Conservation (phyloP, 2,113 vertebrate species). For the Mobula hypostoma region DNA sequence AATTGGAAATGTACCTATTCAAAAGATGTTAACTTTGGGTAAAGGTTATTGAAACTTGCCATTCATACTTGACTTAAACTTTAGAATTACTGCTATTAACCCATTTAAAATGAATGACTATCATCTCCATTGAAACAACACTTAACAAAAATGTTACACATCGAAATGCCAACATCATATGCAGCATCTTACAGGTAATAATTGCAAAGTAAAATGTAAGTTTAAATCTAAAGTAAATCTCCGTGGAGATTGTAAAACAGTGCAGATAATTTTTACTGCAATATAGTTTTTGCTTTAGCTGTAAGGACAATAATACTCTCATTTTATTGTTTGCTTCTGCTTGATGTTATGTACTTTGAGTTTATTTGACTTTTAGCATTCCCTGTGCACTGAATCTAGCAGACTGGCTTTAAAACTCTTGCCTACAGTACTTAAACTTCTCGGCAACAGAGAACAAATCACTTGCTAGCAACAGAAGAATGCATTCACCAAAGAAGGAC, state of each 20-base stretch:
- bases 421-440: conserved; percentile 56
- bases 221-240: neutral
- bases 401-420: conserved; percentile 55
- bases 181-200: neutral
- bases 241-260: neutral
- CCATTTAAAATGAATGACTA: neutral
- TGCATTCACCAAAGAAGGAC: neutral
- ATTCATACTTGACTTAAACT: neutral
- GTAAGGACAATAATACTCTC: no score
- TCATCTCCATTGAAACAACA: neutral
- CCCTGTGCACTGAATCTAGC: conserved; percentile 40
- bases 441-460: conserved; percentile 36
- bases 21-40: no score
- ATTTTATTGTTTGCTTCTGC: neutral
- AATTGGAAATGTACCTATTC: neutral
- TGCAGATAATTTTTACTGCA: neutral
- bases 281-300: neutral
- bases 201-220: neutral
- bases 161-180: neutral
- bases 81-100: neutral
- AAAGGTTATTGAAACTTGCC: neutral
- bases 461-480: conserved; percentile 14
- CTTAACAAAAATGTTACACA: neutral
- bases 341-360: no score
- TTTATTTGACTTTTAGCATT: neutral